A percentile compares a stretch with the other conserved stretches of the same genome.
Evolutionary conservation across 2,888 invertebrate species (phyloP).

Genomic region (Sinotaia quadrata): DNA sequence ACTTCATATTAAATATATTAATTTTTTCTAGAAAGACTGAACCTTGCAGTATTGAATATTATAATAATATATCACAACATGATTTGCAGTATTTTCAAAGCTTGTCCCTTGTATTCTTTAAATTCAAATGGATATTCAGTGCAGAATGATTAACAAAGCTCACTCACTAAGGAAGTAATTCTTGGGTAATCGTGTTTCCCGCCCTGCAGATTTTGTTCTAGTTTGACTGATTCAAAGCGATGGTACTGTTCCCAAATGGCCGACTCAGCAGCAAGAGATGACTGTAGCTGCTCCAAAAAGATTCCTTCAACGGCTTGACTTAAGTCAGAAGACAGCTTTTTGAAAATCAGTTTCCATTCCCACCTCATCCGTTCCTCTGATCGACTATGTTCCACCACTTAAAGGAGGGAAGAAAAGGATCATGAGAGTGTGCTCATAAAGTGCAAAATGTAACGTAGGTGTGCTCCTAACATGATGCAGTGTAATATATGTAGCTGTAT

Average conservation of each 20-base stretch:
- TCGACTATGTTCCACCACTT: slow-evolving; percentile 62
- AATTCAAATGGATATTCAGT: no score
- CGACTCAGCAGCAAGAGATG: slow-evolving; percentile 47
- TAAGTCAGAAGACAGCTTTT: slow-evolving; percentile 59
- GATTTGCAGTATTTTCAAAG: no score
- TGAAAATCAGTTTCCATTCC: slow-evolving; percentile 67
- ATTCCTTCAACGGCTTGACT: slow-evolving; percentile 56
- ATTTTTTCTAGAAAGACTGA: no score
- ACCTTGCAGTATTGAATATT: no score
- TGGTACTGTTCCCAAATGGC: slow-evolving; percentile 46
- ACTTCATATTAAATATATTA: no score
- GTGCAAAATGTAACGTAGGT: no score
- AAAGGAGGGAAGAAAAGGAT: slow-evolving; percentile 10
- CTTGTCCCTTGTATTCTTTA: no score
- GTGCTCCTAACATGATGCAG: no score
- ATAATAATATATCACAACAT: no score
- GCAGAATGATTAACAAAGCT: no score
- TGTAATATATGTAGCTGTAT: no score
- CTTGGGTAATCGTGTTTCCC: slow-evolving; percentile 64
- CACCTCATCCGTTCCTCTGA: slow-evolving; percentile 60
- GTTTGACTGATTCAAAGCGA: slow-evolving; percentile 43
- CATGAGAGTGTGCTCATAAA: neutral
- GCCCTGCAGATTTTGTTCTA: slow-evolving; percentile 51
- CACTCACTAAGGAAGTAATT: no score
- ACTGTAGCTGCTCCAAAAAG: slow-evolving; percentile 48